These are phyloP conservation scores for Himalopsyche kuldschensis DNA, from an alignment of 2,888 invertebrate species.

Conservation along the genomic window DNA sequence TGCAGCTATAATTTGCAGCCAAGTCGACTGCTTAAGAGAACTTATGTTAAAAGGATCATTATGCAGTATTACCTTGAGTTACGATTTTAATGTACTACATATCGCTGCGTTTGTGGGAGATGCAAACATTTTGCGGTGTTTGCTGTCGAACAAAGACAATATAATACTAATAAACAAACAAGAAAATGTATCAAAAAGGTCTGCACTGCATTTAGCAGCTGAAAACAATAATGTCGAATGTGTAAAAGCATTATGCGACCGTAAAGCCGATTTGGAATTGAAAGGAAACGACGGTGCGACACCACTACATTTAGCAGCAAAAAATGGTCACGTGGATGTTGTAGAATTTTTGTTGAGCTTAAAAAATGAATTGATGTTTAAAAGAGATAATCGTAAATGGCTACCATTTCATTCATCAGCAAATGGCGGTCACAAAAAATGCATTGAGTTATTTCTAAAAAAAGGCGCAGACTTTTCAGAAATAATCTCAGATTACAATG, in stretches of 20 bases:
- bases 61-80: constrained; percentile 51
- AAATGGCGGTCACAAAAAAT: constrained; percentile 51
- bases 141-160: constrained; percentile 17
- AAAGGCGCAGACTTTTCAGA: constrained; percentile 55
- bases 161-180: background rate
- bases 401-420: no score
- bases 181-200: constrained; percentile 48
- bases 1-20: constrained; percentile 49
- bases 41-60: constrained; percentile 56
- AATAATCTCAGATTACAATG: constrained; percentile 46
- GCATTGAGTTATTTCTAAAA: constrained; percentile 52
- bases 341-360: constrained; percentile 40
- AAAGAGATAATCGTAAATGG: constrained; percentile 44
- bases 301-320: constrained; percentile 55
- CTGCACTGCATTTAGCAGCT: constrained; percentile 61
- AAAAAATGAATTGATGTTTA: background rate
- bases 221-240: constrained; percentile 55
- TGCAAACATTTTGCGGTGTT: background rate
- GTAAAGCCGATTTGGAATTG: constrained; percentile 55
- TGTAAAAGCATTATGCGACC: constrained; percentile 51
- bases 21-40: constrained; percentile 51
- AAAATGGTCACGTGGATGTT: constrained; percentile 50
- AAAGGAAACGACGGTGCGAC: constrained; percentile 49
- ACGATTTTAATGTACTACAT: constrained; percentile 51
- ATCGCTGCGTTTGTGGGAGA: constrained; percentile 14